Evolutionary conservation across 2,113 vertebrate genomes (phyloP).

Genomic region (Halichoeres trimaculatus): DNA sequence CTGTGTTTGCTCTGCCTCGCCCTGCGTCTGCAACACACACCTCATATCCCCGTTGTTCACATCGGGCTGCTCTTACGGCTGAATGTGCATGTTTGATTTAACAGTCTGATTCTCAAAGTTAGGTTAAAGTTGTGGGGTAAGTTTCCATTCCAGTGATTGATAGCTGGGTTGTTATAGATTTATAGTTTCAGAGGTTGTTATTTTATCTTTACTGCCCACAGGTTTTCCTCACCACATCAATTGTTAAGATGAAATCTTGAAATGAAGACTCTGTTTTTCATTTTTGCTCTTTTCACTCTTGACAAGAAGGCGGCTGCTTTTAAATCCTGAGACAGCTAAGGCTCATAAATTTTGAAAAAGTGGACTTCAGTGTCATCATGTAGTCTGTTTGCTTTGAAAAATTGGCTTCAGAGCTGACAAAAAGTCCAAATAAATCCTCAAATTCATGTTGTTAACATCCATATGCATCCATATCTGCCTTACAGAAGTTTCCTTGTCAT

Average conservation of each 20-base stretch:
- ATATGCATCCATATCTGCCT: constrained; percentile 16
- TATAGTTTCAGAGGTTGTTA: constrained; percentile 1
- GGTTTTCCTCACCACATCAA: neutral
- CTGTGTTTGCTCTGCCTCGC: constrained; percentile 70
- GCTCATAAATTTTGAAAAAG: constrained; percentile 6
- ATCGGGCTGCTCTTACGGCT: constrained; percentile 32
- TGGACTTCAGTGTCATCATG: constrained; percentile 16
- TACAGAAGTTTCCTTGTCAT: constrained; percentile 15
- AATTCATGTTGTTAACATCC: neutral
- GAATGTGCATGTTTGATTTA: constrained; percentile 55
- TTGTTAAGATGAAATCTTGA: neutral
- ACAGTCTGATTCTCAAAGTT: constrained; percentile 11
- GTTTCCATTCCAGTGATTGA: constrained; percentile 3
- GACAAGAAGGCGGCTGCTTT: constrained; percentile 19
- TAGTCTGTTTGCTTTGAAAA: constrained; percentile 19
- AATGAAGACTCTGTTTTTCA: neutral
- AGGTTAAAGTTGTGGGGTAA: constrained; percentile 7
- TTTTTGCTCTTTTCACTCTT: neutral
- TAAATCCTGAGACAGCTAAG: constrained; percentile 10
- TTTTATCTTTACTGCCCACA: neutral
- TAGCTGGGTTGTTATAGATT: constrained; percentile 25
- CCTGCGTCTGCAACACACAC: constrained; percentile 62
- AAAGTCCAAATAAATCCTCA: neutral
- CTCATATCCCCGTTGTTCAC: constrained; percentile 62
- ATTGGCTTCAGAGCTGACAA: neutral